Percentiles rank a stretch among this genome's conserved stretches.
Evolutionary conservation across 2,888 invertebrate species (phyloP).

Genomic region (Sminthurides aquaticus): DNA sequence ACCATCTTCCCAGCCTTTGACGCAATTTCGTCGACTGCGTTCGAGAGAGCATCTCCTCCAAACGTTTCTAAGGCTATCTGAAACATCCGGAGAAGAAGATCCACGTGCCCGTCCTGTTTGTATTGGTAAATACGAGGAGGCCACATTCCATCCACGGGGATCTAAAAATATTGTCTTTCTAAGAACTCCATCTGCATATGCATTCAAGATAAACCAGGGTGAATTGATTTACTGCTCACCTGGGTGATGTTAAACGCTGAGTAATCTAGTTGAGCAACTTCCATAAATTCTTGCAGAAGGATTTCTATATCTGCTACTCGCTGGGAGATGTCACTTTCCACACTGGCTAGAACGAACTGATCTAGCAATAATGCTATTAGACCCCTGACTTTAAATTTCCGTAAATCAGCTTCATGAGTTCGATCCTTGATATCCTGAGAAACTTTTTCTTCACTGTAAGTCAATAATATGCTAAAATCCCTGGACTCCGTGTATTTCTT

Average conservation of each 20-base stretch:
- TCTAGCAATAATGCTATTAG: conserved; percentile 19
- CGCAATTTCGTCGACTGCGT: background rate
- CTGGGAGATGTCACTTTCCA: conserved; percentile 4
- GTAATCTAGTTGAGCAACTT: conserved; percentile 16
- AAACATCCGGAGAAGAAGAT: conserved; percentile 23
- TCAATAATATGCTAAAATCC: conserved; percentile 32
- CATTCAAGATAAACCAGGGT: background rate
- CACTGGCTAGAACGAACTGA: conserved; percentile 19
- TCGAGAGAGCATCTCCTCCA: conserved; percentile 15
- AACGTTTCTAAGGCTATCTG: conserved; percentile 13
- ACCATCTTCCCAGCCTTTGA: conserved; percentile 7
- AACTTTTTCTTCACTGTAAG: conserved; percentile 20
- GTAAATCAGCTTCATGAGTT: conserved; percentile 24
- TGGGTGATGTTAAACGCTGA: conserved; percentile 15
- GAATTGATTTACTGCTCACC: conserved; percentile 11
- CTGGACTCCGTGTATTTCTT: conserved; percentile 28
- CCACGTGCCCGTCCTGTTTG: conserved; percentile 16
- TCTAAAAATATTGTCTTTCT: conserved; percentile 18
- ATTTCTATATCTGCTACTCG: conserved; percentile 13
- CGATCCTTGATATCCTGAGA: conserved; percentile 13
- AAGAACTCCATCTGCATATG: background rate
- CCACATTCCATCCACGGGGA: conserved; percentile 32
- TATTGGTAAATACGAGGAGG: conserved; percentile 22
- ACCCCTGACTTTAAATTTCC: conserved; percentile 26
- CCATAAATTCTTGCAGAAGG: conserved; percentile 10